Evolutionary conservation across 1,140 invertebrate species (phyloP).

Genomic region (Bombus difficillimus): DNA sequence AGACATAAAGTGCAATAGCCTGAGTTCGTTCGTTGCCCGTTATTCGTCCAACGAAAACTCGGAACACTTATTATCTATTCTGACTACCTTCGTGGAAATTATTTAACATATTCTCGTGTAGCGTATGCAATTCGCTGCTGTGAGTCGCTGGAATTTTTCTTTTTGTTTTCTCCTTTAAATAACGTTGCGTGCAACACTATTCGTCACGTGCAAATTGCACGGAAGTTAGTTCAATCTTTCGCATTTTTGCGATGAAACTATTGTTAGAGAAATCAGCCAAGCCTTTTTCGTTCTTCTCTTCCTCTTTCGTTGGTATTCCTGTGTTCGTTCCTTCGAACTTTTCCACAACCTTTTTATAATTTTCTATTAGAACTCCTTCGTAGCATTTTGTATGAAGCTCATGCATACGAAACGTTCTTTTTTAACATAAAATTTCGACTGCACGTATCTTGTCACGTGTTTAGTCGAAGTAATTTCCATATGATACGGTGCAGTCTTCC

Average conservation of each 20-base stretch:
- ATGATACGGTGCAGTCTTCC: no score
- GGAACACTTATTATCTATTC: background rate
- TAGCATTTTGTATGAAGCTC: background rate
- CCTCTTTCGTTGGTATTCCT: background rate
- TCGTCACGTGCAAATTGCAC: background rate
- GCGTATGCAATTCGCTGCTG: background rate
- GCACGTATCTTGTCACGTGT: background rate
- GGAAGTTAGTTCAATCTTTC: background rate
- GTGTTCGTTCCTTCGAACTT: background rate
- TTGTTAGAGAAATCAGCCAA: background rate
- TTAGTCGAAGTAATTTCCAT: no score
- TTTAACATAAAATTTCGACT: background rate
- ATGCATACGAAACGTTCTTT: background rate
- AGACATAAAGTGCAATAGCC: background rate
- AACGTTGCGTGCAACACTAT: background rate
- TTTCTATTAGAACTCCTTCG: background rate
- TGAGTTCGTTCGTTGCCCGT: background rate
- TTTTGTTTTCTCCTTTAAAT: background rate
- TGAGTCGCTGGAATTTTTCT: constrained; percentile 9
- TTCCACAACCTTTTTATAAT: background rate
- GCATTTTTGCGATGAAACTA: background rate
- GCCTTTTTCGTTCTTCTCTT: background rate
- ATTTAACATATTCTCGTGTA: background rate
- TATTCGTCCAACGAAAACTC: constrained; percentile 4
- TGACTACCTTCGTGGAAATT: background rate